These are phyloP conservation scores for Characodon lateralis DNA, from an alignment of 2,797 vertebrate species.

Conservation along the genomic window DNA sequence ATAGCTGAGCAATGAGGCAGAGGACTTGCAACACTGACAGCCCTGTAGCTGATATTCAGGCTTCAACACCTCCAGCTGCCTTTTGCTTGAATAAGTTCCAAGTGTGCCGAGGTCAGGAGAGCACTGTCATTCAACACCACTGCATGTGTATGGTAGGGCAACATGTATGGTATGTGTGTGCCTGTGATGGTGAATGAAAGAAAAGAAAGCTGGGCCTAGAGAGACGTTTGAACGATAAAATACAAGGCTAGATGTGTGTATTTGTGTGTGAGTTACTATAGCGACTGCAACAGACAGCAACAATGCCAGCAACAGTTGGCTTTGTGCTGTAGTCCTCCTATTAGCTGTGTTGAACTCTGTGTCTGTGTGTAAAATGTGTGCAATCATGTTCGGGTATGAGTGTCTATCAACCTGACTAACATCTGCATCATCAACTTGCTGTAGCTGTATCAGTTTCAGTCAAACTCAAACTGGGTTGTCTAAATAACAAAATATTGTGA, in stretches of 20 bases:
- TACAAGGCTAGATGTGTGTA: slow-evolving; percentile 48
- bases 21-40: slow-evolving; percentile 54
- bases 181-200: slow-evolving; percentile 9
- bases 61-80: slow-evolving; percentile 63
- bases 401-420: neutral
- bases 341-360: slow-evolving; percentile 14
- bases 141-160: slow-evolving; percentile 12
- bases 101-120: slow-evolving; percentile 67
- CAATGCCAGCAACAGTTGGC: slow-evolving; percentile 38
- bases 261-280: slow-evolving; percentile 66
- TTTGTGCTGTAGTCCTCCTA: slow-evolving; percentile 20
- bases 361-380: slow-evolving; percentile 25
- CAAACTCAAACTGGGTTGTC: neutral
- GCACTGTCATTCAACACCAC: slow-evolving; percentile 56
- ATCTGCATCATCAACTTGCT: slow-evolving; percentile 22
- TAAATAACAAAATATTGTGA: neutral
- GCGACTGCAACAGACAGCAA: slow-evolving; percentile 52
- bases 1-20: slow-evolving; percentile 36
- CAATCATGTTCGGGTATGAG: slow-evolving; percentile 14
- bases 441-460: neutral
- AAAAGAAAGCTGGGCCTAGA: slow-evolving; percentile 15
- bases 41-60: slow-evolving; percentile 36
- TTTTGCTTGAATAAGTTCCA: slow-evolving; percentile 58
- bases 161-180: slow-evolving; percentile 11
- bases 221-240: slow-evolving; percentile 45